These are phyloP conservation scores for Lathamus discolor DNA, from an alignment of 2,113 vertebrate species.

Conservation along the genomic window DNA sequence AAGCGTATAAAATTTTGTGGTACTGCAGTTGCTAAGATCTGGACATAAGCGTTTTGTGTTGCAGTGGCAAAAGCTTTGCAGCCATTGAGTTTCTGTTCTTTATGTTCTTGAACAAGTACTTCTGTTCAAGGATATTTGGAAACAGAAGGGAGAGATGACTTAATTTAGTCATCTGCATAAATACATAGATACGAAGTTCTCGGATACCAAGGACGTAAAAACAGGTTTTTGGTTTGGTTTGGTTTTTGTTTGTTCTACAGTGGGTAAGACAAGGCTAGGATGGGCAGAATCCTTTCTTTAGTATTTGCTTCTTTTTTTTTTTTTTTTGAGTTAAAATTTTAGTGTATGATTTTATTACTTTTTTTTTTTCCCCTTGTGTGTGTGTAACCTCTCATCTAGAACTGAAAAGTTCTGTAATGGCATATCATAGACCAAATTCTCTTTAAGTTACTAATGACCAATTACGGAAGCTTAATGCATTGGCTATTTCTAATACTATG, in stretches of 20 bases:
- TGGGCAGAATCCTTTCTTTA: background rate
- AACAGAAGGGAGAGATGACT: background rate
- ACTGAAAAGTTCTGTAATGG: background rate
- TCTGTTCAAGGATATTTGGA: background rate
- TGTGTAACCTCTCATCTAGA: background rate
- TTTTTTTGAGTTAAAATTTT: background rate
- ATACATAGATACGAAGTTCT: background rate
- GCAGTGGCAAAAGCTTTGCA: background rate
- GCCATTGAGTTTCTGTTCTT: background rate
- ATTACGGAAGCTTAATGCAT: background rate
- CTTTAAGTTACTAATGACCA: background rate
- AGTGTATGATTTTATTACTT: background rate
- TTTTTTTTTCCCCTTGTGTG: accelerated
- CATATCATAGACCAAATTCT: background rate
- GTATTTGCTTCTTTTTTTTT: background rate
- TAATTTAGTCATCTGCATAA: background rate
- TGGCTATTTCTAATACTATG: background rate
- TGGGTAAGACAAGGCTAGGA: background rate
- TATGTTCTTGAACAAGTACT: background rate
- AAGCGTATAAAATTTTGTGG: background rate
- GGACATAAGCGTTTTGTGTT: background rate
- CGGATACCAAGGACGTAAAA: background rate
- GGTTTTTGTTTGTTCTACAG: background rate
- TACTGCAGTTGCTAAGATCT: background rate
- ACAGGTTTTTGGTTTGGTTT: background rate